Conservation (phyloP, 2,113 vertebrate genomes). For the Ammodytes dubius region DNA sequence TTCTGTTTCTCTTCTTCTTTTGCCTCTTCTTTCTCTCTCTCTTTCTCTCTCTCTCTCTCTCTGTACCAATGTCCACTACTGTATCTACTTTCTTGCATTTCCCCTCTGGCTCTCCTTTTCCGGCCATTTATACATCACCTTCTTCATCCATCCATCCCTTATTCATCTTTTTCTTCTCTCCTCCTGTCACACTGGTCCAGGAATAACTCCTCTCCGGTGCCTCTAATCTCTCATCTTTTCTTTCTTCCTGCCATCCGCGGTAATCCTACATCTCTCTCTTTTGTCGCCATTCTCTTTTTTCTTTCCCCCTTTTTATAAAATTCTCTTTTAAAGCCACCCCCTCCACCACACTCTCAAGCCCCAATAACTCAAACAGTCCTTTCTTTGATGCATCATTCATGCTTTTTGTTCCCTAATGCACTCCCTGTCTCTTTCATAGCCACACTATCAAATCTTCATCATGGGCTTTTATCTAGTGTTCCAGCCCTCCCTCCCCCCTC, state of each 20-base stretch:
- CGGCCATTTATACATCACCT: constrained; percentile 3
- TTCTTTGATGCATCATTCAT: constrained; percentile 81
- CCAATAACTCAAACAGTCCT: constrained; percentile 63
- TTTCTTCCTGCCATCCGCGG: constrained; percentile 32
- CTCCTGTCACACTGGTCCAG: constrained; percentile 33
- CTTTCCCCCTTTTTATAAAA: constrained; percentile 42
- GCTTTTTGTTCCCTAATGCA: constrained; percentile 80
- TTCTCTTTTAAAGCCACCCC: constrained; percentile 58
- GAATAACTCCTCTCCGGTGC: constrained; percentile 49
- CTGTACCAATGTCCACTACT: not conserved
- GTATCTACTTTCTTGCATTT: not conserved
- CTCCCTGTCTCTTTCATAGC: constrained; percentile 72
- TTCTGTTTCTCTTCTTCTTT: constrained; percentile 43
- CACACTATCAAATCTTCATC: constrained; percentile 80
- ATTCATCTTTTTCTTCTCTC: constrained; percentile 16
- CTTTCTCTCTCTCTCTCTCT: constrained; percentile 6
- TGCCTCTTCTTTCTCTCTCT: not conserved
- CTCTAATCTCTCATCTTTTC: constrained; percentile 42
- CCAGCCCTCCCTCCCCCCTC: constrained; percentile 30
- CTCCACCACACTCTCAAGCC: constrained; percentile 13
- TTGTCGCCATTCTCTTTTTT: constrained; percentile 53
- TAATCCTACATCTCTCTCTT: constrained; percentile 46
- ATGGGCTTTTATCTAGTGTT: constrained; percentile 72
- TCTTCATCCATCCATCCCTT: constrained; percentile 26
- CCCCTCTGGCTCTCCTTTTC: not conserved